phyloP scores from a whole-genome alignment of 2,888 invertebrate genomes.

The Trissolcus brochymenae region DNA sequence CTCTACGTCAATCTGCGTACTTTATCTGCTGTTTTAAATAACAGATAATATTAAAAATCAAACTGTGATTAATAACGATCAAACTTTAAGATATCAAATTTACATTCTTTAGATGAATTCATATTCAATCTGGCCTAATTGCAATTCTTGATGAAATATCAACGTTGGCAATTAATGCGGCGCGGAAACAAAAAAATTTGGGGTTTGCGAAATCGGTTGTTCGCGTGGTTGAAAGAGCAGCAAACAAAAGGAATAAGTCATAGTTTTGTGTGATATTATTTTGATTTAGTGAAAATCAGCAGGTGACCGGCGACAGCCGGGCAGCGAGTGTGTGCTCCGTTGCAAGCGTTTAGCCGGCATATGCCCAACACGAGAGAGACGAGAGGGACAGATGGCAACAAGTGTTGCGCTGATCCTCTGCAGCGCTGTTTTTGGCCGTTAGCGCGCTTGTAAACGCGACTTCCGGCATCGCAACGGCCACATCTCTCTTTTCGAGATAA shows the following conservation, averaged over 20 bases:
- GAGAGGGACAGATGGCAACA: conserved; percentile 67
- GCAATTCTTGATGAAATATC: too few species aligned
- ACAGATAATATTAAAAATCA: too few species aligned
- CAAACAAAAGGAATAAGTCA: conserved; percentile 31
- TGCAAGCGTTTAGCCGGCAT: conserved; percentile 61
- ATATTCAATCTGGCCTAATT: too few species aligned
- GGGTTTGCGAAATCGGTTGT: too few species aligned
- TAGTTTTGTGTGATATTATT: conserved; percentile 64
- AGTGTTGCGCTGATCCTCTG: conserved; percentile 38
- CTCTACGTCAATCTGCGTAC: too few species aligned
- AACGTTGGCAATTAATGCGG: too few species aligned
- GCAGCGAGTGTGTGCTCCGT: conserved; percentile 62
- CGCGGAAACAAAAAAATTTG: too few species aligned
- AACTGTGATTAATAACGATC: too few species aligned
- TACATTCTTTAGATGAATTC: too few species aligned
- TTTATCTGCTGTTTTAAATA: too few species aligned
- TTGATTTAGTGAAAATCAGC: conserved; percentile 69
- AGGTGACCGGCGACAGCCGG: conserved; percentile 73
- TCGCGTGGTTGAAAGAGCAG: conserved; percentile 16
- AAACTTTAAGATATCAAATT: too few species aligned
- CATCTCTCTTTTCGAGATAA: conserved; percentile 13
- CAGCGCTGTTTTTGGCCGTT: conserved; percentile 32
- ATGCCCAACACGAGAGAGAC: conserved; percentile 67
- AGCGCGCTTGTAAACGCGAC: conserved; percentile 37
- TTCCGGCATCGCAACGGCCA: conserved; percentile 37